A percentile compares a stretch with the other conserved stretches of the same genome.
Conservation (phyloP, 2,113 vertebrate species). For the Phocoena sinus region DNA sequence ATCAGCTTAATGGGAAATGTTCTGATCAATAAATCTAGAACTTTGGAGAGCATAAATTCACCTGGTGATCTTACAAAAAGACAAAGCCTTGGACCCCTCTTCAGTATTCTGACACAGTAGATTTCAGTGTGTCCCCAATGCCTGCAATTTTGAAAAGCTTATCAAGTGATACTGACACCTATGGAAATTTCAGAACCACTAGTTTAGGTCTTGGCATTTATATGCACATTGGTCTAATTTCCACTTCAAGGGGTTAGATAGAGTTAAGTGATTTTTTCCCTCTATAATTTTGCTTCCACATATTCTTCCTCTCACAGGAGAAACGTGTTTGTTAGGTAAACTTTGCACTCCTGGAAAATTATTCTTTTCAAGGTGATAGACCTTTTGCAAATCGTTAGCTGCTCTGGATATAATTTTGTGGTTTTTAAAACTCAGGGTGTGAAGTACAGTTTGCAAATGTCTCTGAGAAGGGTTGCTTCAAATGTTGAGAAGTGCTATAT, state of each 20-base stretch:
- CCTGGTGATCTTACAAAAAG: neutral
- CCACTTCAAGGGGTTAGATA: neutral
- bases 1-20: neutral
- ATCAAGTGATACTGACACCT: neutral
- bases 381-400: slow-evolving; percentile 33
- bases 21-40: neutral
- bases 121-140: neutral
- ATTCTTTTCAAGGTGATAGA: slow-evolving; percentile 36
- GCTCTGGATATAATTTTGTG: neutral
- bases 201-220: neutral
- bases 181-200: slow-evolving; percentile 5
- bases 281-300: slow-evolving; percentile 27
- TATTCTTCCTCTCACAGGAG: slow-evolving; percentile 3
- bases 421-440: slow-evolving; percentile 4
- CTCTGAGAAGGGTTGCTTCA: neutral
- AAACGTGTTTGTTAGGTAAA: slow-evolving; percentile 44
- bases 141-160: neutral
- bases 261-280: neutral
- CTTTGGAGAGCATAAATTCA: neutral
- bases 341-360: slow-evolving; percentile 4
- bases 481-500: neutral
- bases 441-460: neutral
- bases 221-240: slow-evolving; percentile 18
- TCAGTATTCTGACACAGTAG: neutral
- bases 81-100: neutral